Evolutionary conservation across 2,888 invertebrate species (phyloP).

Genomic region (Allygus modestus): DNA sequence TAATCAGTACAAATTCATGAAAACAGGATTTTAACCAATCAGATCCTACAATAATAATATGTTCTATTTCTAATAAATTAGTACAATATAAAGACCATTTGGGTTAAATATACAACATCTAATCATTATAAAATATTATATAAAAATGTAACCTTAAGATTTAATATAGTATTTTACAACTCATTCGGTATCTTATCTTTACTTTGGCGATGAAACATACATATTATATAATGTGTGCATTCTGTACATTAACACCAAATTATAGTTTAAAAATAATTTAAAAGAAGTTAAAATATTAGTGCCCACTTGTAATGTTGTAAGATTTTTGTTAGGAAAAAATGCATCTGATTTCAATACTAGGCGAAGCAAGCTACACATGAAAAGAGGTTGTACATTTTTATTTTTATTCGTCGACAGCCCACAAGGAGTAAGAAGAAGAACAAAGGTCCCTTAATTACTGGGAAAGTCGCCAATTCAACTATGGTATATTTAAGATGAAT

Average conservation of each 20-base stretch:
- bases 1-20: neutral
- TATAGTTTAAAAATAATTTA: no score
- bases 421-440: no score
- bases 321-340: no score
- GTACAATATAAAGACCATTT: neutral
- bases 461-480: no score
- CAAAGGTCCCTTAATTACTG: no score
- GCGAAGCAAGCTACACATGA: no score
- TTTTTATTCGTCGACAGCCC: no score
- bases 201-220: conserved; percentile 23
- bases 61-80: neutral
- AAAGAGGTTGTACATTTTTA: no score
- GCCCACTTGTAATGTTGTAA: no score
- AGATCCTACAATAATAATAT: neutral
- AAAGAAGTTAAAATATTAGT: no score
- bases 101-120: conserved; percentile 16
- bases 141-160: conserved; percentile 55
- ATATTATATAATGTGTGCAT: neutral
- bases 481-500: no score
- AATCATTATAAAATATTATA: conserved; percentile 48
- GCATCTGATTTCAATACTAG: no score
- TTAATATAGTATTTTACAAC: conserved; percentile 43
- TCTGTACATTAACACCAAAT: neutral
- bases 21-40: conserved; percentile 6
- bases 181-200: neutral